These are phyloP conservation scores for Drosophila nikananu DNA, from an alignment of 1,140 invertebrate species.

Conservation along the genomic window DNA sequence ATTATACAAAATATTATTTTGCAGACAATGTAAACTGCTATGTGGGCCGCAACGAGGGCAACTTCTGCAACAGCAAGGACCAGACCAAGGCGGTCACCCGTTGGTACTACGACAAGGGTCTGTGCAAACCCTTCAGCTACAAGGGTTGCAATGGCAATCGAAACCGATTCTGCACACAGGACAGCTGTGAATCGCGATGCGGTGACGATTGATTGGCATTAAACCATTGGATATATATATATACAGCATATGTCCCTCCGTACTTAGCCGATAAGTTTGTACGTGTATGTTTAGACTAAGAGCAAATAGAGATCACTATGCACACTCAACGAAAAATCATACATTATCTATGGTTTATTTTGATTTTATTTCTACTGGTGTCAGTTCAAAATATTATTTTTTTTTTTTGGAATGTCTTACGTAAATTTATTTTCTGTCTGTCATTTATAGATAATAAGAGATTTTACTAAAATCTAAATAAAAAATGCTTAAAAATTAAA, in stretches of 20 bases:
- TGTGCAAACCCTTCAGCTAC: slow-evolving; percentile 70
- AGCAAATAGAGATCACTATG: slow-evolving; percentile 22
- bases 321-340: slow-evolving; percentile 15
- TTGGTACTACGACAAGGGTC: slow-evolving; percentile 78
- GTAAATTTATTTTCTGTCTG: not conserved
- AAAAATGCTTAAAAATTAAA: not conserved
- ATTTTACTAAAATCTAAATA: slow-evolving; percentile 19
- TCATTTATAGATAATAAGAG: slow-evolving; percentile 5
- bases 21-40: slow-evolving; percentile 82
- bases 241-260: slow-evolving; percentile 13
- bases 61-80: slow-evolving; percentile 81
- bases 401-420: not conserved
- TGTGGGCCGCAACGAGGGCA: slow-evolving; percentile 77
- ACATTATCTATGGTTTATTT: not conserved
- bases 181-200: slow-evolving; percentile 70
- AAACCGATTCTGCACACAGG: slow-evolving; percentile 78
- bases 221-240: not conserved
- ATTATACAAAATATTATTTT: not conserved
- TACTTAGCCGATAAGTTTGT: slow-evolving; percentile 35
- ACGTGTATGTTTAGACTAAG: slow-evolving; percentile 40
- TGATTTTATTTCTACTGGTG: not conserved
- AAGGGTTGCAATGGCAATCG: slow-evolving; percentile 81
- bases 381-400: not conserved
- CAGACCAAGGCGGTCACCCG: slow-evolving; percentile 67
- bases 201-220: slow-evolving; percentile 42